Conservation (phyloP, 2,888 invertebrate genomes). For the Cryptus viduatorius region DNA sequence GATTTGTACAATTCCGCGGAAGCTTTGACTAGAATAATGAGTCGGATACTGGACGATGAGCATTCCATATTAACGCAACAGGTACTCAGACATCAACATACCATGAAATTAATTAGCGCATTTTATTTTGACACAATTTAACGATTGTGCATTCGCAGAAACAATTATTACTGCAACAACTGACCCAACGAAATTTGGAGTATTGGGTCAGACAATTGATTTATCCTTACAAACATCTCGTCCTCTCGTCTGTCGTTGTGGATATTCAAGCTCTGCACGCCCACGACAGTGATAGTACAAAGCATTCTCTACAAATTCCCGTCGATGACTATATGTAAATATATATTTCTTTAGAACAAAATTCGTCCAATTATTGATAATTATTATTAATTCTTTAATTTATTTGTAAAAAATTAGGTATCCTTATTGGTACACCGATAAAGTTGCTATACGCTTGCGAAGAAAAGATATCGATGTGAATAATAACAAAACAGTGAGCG, state of each 20-base stretch:
- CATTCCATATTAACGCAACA: slow-evolving; percentile 90
- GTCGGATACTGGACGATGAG: slow-evolving; percentile 88
- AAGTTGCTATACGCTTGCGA: slow-evolving; percentile 82
- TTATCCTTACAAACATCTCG: slow-evolving; percentile 79
- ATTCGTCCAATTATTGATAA: not conserved
- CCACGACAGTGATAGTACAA: slow-evolving; percentile 76
- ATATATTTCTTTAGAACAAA: not conserved
- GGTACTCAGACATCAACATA: slow-evolving; percentile 84
- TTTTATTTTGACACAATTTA: not conserved
- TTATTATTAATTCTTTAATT: slow-evolving; percentile 1
- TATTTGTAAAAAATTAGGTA: slow-evolving; percentile 80
- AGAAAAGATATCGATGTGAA: slow-evolving; percentile 73
- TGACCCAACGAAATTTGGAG: slow-evolving; percentile 82
- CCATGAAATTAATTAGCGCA: not conserved
- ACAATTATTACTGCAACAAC: slow-evolving; percentile 82
- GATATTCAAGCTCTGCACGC: slow-evolving; percentile 81
- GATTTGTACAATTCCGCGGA: slow-evolving; percentile 87
- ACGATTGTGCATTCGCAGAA: slow-evolving; percentile 77
- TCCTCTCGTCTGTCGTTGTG: slow-evolving; percentile 80
- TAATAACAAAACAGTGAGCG: slow-evolving; percentile 75
- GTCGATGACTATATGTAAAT: slow-evolving; percentile 79
- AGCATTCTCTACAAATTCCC: slow-evolving; percentile 81
- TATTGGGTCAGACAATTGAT: slow-evolving; percentile 82
- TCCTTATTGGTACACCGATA: slow-evolving; percentile 85
- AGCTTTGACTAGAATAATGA: slow-evolving; percentile 88